Conservation (phyloP, 2,888 invertebrate genomes). For the Brachypalpus laphriformis region DNA sequence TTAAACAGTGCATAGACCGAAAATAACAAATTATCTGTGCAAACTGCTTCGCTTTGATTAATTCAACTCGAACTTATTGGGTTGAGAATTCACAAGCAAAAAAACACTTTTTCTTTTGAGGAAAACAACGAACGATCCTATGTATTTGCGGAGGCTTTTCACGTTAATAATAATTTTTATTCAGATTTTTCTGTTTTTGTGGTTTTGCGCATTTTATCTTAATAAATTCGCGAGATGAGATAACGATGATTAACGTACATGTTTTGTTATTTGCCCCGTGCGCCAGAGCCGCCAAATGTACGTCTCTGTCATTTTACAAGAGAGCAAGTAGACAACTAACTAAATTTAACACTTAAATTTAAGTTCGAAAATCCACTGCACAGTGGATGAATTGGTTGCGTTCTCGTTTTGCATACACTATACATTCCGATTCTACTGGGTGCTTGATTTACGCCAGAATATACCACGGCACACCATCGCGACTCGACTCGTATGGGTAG, state of each 20-base stretch:
- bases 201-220: slow-evolving; percentile 1
- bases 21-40: slow-evolving; percentile 9
- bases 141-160: background rate
- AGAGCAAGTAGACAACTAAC: slow-evolving; percentile 32
- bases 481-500: slow-evolving; percentile 12
- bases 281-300: background rate
- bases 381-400: slow-evolving; percentile 21
- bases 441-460: slow-evolving; percentile 4
- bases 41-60: background rate
- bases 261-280: background rate
- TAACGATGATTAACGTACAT: background rate
- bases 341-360: slow-evolving; percentile 30
- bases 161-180: background rate
- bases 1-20: background rate
- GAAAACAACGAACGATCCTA: background rate
- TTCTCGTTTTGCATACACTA: slow-evolving; percentile 54
- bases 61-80: slow-evolving; percentile 1
- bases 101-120: background rate
- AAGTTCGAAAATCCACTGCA: slow-evolving; percentile 31
- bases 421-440: slow-evolving; percentile 11
- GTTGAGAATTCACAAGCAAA: background rate
- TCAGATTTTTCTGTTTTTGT: background rate
- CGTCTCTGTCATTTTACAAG: background rate
- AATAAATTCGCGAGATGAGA: slow-evolving; percentile 5
- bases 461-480: slow-evolving; percentile 3